Percentiles rank a stretch among this genome's conserved stretches.
Conservation (phyloP, 2,888 invertebrate species). For the Corbicula japonica region DNA sequence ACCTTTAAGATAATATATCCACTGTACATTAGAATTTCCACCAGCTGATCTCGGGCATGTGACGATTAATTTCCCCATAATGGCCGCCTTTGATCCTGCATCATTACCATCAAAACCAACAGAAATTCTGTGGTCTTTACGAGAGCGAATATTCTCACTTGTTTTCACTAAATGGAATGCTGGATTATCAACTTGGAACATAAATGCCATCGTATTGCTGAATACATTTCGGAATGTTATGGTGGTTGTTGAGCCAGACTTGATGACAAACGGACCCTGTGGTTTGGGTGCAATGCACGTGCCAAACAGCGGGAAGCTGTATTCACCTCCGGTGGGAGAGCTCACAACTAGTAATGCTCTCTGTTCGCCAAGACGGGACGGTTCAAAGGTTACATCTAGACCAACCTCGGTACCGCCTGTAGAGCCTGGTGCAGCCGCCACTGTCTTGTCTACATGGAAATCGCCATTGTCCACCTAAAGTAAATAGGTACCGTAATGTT, state of each 20-base stretch:
- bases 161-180: conserved; percentile 86
- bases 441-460: conserved; percentile 86
- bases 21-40: conserved; percentile 84
- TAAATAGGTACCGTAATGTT: neutral
- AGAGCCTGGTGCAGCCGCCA: conserved; percentile 86
- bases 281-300: conserved; percentile 87
- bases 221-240: conserved; percentile 88
- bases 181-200: conserved; percentile 87
- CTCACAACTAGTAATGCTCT: conserved; percentile 81
- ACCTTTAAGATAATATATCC: conserved; percentile 87
- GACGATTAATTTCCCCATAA: conserved; percentile 86
- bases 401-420: conserved; percentile 85
- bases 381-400: conserved; percentile 86
- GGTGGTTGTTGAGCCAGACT: conserved; percentile 84
- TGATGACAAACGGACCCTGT: conserved; percentile 87
- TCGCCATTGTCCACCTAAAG: conserved; percentile 85
- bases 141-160: conserved; percentile 86
- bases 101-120: conserved; percentile 86
- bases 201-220: conserved; percentile 85
- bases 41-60: conserved; percentile 85
- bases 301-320: conserved; percentile 87
- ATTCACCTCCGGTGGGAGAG: conserved; percentile 85
- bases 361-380: conserved; percentile 85
- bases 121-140: conserved; percentile 86
- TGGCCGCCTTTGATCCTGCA: conserved; percentile 82